Base-by-base conservation (phyloP, 2,113 vertebrate genomes). In the Echinops telfairi region DNA sequence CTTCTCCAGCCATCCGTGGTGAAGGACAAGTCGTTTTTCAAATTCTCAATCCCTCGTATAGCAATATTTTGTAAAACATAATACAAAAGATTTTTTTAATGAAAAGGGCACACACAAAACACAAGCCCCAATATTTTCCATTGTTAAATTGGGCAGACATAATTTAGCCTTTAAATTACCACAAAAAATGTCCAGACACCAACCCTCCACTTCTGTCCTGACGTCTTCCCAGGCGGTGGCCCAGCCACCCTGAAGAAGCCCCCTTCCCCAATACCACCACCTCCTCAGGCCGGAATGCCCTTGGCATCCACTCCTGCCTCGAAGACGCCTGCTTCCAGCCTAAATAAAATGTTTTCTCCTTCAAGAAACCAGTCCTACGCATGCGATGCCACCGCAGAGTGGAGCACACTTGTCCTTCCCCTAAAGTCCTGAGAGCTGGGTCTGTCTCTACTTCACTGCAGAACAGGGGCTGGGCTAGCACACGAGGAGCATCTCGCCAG, bases 41-140 rank as follows among this genome's bases (percentile, higher is more conserved):
- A 64, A 47, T 58, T 89, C 75, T 57, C 20, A 62, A 62, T 68
- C 68, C 5, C 73, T 1, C 43, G 12, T 29, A 68, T 29, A 86
- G 23, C 31, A 27, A 1, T 43, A 66, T n/a, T 82, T 79, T 88
- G 29, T 47, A 78, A 92, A 91, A 68, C 57, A 82, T 6, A 82
- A 71, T 82, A 66, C 25, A 85, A 76, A 84, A 36, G 19, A 88
- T 82, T 38, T 92, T 71, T 36, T 66, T 70, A 53, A 82, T 43
- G 81, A 75, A 57, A 77, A 43, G 31, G 33, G 58, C 22, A 79
- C 5, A 60, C 11, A 64, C 5, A 85, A 91, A 86, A 86, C 27
- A 58, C 10, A 89, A 85, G 31, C 57, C 33, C 33, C 73, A 81
- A 27, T 77, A 25, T 62, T 58, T 64, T 23, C n/a, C 29, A 22